Conservation (phyloP, 2,888 invertebrate species). For the Drosophila antonietae region DNA sequence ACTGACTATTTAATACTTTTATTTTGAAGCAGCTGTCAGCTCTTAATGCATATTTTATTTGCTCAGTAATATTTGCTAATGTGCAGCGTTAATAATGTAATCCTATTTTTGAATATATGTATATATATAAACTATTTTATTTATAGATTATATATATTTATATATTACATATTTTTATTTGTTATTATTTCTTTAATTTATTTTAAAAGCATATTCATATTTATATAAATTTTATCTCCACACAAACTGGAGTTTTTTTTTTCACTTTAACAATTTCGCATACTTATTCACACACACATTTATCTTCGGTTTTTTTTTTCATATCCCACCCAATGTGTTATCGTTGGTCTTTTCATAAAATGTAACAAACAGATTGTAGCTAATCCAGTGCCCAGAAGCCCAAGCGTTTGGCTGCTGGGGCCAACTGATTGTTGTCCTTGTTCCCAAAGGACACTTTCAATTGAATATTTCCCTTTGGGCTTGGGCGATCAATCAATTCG, state of each 20-base stretch:
- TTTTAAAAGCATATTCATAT: neutral
- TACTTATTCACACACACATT: slow-evolving; percentile 5
- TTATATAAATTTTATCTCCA: neutral
- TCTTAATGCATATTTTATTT: no score
- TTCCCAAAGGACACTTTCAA: slow-evolving; percentile 22
- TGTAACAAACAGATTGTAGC: slow-evolving; percentile 34
- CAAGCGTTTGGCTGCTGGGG: slow-evolving; percentile 1
- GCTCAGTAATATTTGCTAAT: no score
- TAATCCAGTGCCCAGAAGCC: slow-evolving; percentile 27
- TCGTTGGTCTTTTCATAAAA: slow-evolving; percentile 12
- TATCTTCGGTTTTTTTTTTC: neutral
- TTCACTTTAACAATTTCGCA: slow-evolving; percentile 17
- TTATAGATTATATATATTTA: neutral
- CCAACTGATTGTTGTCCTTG: slow-evolving; percentile 33
- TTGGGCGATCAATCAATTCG: slow-evolving; percentile 60
- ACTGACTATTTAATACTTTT: no score
- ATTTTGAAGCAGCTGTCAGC: no score
- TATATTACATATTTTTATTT: no score
- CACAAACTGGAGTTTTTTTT: neutral
- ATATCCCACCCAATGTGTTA: neutral
- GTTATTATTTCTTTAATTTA: no score
- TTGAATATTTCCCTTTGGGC: slow-evolving; percentile 23
- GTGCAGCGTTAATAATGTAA: no score
- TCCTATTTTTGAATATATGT: no score
- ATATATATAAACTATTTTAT: no score